A percentile compares a stretch with the other conserved stretches of the same genome.
These are phyloP conservation scores for Anhinga rufa DNA, from an alignment of 2,113 vertebrate species.

Conservation along the genomic window DNA sequence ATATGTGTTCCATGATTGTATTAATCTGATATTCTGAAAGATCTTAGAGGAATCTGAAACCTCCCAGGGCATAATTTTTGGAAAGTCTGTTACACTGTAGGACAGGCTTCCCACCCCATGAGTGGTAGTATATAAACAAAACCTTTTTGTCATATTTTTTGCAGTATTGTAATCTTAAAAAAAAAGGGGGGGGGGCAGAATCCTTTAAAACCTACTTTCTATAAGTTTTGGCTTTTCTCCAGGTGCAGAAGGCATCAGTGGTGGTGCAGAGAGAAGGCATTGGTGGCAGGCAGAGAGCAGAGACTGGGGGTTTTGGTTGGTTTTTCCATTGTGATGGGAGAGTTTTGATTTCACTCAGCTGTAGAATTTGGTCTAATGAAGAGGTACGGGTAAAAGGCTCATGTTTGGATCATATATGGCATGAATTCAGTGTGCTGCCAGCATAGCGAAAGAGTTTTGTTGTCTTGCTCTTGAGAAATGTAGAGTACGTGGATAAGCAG, in stretches of 20 bases:
- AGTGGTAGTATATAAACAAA: neutral
- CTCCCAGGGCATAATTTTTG: neutral
- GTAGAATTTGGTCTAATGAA: neutral
- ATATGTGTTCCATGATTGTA: neutral
- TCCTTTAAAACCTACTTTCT: neutral
- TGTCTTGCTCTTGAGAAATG: neutral
- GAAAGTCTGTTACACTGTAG: neutral
- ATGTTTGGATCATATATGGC: neutral
- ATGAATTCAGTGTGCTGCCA: neutral
- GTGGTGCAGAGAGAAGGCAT: neutral
- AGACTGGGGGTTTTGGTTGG: neutral
- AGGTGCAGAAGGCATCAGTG: neutral
- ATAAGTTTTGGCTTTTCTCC: neutral
- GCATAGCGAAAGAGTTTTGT: neutral
- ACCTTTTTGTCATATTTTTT: neutral
- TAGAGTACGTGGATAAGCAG: neutral
- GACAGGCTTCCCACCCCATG: rapidly evolving
- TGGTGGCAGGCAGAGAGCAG: neutral
- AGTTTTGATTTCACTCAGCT: neutral
- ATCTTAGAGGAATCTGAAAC: neutral
- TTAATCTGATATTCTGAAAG: neutral
- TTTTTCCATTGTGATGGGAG: neutral
- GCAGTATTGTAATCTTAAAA: neutral
- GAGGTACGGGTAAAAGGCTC: neutral
- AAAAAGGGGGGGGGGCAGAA: no score